Conservation (phyloP, 2,113 vertebrate species). For the Passer montanus region DNA sequence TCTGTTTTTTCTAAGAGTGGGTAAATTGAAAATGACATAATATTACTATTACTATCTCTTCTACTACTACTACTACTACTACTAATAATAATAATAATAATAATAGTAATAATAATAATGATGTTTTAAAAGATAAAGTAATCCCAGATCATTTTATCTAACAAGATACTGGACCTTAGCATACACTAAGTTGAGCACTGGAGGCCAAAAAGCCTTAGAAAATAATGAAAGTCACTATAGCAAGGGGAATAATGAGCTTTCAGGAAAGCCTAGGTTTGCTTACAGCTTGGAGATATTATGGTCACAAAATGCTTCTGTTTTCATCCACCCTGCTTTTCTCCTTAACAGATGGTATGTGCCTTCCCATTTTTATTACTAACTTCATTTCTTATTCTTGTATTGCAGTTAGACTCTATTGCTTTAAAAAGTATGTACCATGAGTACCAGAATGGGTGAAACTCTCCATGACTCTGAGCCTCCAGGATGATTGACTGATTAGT, state of each 20-base stretch:
- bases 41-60: neutral
- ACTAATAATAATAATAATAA: too few relatives aligned
- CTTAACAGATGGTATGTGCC: neutral
- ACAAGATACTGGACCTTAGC: neutral
- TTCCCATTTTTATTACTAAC: neutral
- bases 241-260: neutral
- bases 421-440: neutral
- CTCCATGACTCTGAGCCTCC: neutral
- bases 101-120: too few relatives aligned
- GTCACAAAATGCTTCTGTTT: neutral
- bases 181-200: neutral
- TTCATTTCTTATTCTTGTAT: neutral
- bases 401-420: neutral
- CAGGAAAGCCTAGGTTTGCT: neutral
- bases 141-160: neutral
- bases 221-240: neutral
- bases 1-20: neutral
- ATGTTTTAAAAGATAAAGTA: neutral
- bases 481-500: neutral
- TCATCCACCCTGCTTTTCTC: neutral
- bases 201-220: neutral
- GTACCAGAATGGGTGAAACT: neutral
- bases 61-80: too few relatives aligned
- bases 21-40: neutral
- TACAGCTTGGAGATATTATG: neutral